Evolutionary conservation across 2,797 vertebrate genomes (phyloP).

Genomic region (Hirundo rustica): DNA sequence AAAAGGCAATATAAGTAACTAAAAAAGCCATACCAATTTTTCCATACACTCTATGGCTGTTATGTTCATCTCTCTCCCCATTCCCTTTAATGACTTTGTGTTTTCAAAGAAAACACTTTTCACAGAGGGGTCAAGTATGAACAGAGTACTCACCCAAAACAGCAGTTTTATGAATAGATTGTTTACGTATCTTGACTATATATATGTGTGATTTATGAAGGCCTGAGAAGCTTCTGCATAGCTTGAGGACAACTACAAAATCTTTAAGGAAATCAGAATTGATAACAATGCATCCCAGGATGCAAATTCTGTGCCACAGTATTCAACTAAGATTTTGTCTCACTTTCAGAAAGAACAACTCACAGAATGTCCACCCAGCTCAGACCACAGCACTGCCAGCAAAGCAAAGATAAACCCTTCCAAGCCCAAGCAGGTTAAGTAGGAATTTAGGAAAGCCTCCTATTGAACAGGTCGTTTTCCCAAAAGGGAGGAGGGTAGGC

Average conservation of each 20-base stretch:
- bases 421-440: background rate
- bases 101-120: background rate
- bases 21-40: background rate
- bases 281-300: background rate
- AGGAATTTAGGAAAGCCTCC: background rate
- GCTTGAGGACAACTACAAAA: background rate
- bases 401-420: background rate
- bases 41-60: background rate
- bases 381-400: background rate
- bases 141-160: background rate
- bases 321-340: background rate
- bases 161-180: background rate
- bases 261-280: background rate
- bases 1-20: background rate
- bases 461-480: background rate
- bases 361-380: background rate
- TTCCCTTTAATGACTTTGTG: background rate
- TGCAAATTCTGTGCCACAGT: background rate
- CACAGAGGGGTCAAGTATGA: background rate
- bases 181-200: background rate
- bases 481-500: background rate
- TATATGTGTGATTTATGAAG: fast-evolving
- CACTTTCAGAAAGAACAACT: background rate
- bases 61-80: background rate
- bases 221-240: background rate